Evolutionary conservation across 1,140 invertebrate species (phyloP), one percentile per base, ranked within the genome.

Genomic region (Schlechtendalia chinensis): DNA sequence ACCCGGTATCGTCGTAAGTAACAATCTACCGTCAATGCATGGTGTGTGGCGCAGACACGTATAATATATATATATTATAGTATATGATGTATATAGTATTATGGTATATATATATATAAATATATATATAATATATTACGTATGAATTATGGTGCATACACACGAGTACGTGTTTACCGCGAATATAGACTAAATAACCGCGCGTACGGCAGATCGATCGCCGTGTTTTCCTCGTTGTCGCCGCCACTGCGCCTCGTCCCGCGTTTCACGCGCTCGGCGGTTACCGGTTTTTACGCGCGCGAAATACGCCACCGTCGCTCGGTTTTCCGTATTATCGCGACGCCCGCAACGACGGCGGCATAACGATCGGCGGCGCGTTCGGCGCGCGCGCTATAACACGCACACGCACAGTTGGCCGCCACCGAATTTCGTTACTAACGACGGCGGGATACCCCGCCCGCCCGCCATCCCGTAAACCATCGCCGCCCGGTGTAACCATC

Each of bases 31-130:
- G 19, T 54, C 8, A 39, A 54, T 53, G 50, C 50, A 53, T 3
- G 16, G 16, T 54, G 6, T 54, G 19, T 19, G 4, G 19, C 11
- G 12, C 19, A n/a, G 17, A 54, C 6, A 54, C 19, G 19, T 54
- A 54, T 54, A 54, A 19, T 56, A n/a, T 56, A 56, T 56, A 61
- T 59, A 61, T 67, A 67, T 67, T 67, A 67, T 67, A 67, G 65
- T 67, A 67, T 45, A 67, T 5, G 45, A 47, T 0, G n/a, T 47
- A 67, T 67, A 67, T 67, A 67, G 65, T 45, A 67, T 47, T 67
- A 67, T 67, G 39, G n/a, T 67, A 67, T 67, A 67, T 67, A 19
- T 61, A 24, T 27, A 19, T 61, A 29, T 32, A 32, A 19, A 61
- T 61, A 32, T 65, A 65, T n/a, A 12, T 65, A 39, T 39, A 19